Conservation (phyloP, 2,888 invertebrate species). For the Lordiphosa andalusiaca region DNA sequence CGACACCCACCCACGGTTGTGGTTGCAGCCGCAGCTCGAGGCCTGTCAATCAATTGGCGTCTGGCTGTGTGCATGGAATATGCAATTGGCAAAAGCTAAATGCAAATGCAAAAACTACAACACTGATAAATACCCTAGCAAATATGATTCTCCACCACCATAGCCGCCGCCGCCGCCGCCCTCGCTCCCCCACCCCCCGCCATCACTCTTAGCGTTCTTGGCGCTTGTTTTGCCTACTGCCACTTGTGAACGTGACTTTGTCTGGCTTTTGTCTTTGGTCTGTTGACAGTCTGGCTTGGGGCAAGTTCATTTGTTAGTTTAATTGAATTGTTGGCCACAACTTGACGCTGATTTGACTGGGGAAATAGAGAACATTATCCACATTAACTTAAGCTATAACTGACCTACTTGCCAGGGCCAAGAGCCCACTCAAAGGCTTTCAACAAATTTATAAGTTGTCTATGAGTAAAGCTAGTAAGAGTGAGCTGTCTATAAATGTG, state of each 20-base stretch:
- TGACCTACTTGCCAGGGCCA: constrained; percentile 47
- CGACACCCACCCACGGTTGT: constrained; percentile 11
- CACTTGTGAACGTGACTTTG: constrained; percentile 40
- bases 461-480: constrained; percentile 26
- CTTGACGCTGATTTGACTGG: constrained; percentile 51
- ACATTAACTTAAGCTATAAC: constrained; percentile 23
- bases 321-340: constrained; percentile 57
- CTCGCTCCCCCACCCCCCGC: too few relatives aligned
- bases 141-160: not conserved
- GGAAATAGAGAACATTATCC: constrained; percentile 19
- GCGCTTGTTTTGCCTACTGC: constrained; percentile 16
- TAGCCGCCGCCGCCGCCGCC: too few relatives aligned
- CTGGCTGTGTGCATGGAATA: constrained; percentile 51
- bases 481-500: too few relatives aligned
- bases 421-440: constrained; percentile 11
- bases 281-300: constrained; percentile 25
- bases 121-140: constrained; percentile 7
- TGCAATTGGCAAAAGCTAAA: constrained; percentile 48
- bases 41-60: constrained; percentile 45
- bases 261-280: constrained; percentile 33
- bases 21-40: constrained; percentile 26
- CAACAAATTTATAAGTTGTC: constrained; percentile 61
- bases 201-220: constrained; percentile 10
- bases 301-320: constrained; percentile 24
- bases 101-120: constrained; percentile 28